phyloP scores from a whole-genome alignment of 2,888 invertebrate genomes.

The Orthosia incerta region DNA sequence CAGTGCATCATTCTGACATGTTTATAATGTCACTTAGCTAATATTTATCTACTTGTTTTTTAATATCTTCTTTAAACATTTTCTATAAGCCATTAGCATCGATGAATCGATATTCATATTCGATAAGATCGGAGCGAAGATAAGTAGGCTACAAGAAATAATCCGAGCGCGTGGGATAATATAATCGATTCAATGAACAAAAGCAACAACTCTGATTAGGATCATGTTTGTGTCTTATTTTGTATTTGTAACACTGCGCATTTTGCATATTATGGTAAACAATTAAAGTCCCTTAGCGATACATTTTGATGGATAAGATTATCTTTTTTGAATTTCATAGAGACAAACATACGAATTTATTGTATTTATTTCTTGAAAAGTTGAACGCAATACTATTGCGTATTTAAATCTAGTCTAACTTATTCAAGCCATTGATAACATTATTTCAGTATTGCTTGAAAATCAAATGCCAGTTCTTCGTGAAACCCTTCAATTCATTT shows the following conservation, averaged over 20 bases:
- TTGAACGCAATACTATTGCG: background rate
- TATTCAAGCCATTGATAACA: background rate
- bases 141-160: slow-evolving; percentile 78
- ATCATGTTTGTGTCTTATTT: slow-evolving; percentile 77
- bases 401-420: background rate
- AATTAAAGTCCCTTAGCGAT: slow-evolving; percentile 29
- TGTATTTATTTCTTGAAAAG: background rate
- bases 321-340: background rate
- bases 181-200: slow-evolving; percentile 84
- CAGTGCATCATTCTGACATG: slow-evolving; percentile 57
- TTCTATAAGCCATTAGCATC: slow-evolving; percentile 68
- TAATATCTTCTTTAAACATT: slow-evolving; percentile 46
- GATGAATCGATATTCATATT: slow-evolving; percentile 75
- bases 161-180: slow-evolving; percentile 82
- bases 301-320: background rate
- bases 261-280: slow-evolving; percentile 47
- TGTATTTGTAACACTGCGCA: slow-evolving; percentile 68
- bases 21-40: slow-evolving; percentile 48
- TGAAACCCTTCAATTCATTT: slow-evolving; percentile 11
- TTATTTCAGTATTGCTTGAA: background rate
- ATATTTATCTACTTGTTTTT: slow-evolving; percentile 51
- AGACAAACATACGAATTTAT: background rate
- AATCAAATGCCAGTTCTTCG: background rate
- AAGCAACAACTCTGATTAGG: slow-evolving; percentile 77
- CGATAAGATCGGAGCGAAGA: slow-evolving; percentile 77